These are phyloP conservation scores for Lycaena phlaeas DNA, from an alignment of 2,888 invertebrate genomes.

Conservation along the genomic window DNA sequence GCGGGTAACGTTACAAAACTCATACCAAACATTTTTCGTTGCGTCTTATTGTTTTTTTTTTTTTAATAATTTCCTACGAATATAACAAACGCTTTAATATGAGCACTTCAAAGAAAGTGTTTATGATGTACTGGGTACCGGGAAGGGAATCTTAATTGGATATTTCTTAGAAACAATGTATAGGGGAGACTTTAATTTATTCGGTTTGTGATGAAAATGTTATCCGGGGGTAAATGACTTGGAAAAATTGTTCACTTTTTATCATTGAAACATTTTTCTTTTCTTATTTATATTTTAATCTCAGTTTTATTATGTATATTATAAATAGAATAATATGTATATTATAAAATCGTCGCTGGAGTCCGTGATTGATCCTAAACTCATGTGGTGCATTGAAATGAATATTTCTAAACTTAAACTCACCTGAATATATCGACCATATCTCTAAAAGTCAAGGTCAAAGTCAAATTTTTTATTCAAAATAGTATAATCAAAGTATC, in stretches of 20 bases:
- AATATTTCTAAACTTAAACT: too few relatives aligned
- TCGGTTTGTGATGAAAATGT: conserved; percentile 27
- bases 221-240: conserved; percentile 14
- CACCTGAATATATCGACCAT: too few relatives aligned
- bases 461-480: too few relatives aligned
- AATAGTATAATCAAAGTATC: too few relatives aligned
- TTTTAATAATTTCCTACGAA: not conserved
- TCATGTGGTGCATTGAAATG: too few relatives aligned
- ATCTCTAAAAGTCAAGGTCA: too few relatives aligned
- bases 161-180: conserved; percentile 44
- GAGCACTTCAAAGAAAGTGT: conserved; percentile 27
- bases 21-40: conserved; percentile 36
- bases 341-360: too few relatives aligned
- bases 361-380: too few relatives aligned
- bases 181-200: conserved; percentile 49
- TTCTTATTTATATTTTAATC: not conserved
- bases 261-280: too few relatives aligned
- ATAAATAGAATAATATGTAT: too few relatives aligned
- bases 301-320: not conserved
- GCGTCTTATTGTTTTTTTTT: not conserved
- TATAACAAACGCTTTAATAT: conserved; percentile 11
- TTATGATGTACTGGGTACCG: conserved; percentile 37
- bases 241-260: conserved; percentile 1
- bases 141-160: conserved; percentile 46
- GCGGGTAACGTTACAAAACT: too few relatives aligned